Evolutionary conservation across 1,140 invertebrate species (phyloP), one percentile per base, ranked within the genome.

Genomic region (Phymorhynchus buccinoides): DNA sequence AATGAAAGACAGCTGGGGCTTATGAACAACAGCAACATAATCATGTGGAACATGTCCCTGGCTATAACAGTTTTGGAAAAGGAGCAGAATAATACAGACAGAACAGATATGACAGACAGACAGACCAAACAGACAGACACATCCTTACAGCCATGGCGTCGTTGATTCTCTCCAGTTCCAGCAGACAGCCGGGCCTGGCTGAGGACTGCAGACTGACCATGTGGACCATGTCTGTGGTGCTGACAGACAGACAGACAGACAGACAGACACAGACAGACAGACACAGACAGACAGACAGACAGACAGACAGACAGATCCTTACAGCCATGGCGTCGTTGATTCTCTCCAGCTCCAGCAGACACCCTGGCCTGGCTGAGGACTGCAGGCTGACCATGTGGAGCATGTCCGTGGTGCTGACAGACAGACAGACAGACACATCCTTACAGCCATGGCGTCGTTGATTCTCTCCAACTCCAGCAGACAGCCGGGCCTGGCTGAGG

Each of bases 161-260:
- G 0, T 96, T 95, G 85, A 99, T 98, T 32, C 97, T 96, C 92
- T 98, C 97, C 79, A 99, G 93, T 91, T 99, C 97, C 86, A 99
- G 97, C 84, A 99, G 96, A 93, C 98, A 99, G 41, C 99, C 99
- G 27, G 99, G 98, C 86, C 98, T 94, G 0, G 98, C 96, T 0
- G 98, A 99, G 4, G 98, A 99, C 93, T 99, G 99, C 88, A 99
- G 97, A n/a, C 98, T 99, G n/a, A 99, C 98, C 86, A 99, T 98
- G 93, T 98, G 97, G 86, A 99, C 98, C 44, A 91, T 78, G 66
- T 90, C 90, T 62, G 85, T 87, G 2, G 9, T 81, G 86, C 52
- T 85, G 83, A 78, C 66, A 52, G 56, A 0, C 12, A 27, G 56
- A 62, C 56, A 62, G 22, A 62, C 56, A 62, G 18, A 62, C 56